Percentiles rank a stretch among this genome's conserved stretches.
phyloP scores from a whole-genome alignment of 2,113 vertebrate species.

The Brachyhypopomus occidentalis region DNA sequence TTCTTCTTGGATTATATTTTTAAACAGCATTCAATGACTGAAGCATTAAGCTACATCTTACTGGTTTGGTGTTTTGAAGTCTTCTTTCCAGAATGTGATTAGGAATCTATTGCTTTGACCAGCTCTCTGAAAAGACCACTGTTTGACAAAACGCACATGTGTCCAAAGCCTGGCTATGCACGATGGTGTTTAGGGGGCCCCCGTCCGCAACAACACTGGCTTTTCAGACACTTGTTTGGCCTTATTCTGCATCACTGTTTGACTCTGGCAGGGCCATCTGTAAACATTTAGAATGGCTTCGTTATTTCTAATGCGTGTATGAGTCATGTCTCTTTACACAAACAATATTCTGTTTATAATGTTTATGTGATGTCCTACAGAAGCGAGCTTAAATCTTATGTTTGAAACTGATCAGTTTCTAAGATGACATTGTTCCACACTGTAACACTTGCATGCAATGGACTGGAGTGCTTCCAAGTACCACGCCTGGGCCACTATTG shows the following conservation, averaged over 20 bases:
- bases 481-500: no score
- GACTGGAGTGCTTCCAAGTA: no score
- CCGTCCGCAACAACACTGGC: background rate
- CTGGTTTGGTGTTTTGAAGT: slow-evolving; percentile 22
- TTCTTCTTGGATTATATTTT: background rate
- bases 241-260: background rate
- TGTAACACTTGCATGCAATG: no score
- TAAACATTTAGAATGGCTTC: background rate
- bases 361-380: background rate
- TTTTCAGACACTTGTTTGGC: background rate
- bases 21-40: background rate
- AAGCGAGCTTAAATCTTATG: no score
- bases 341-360: background rate
- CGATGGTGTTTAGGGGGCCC: background rate
- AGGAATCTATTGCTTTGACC: background rate
- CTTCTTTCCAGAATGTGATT: slow-evolving; percentile 5
- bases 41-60: background rate
- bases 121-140: slow-evolving; percentile 18
- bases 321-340: no score
- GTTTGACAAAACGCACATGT: slow-evolving; percentile 3
- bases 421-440: background rate
- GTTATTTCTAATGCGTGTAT: background rate
- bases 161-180: no score
- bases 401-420: no score
- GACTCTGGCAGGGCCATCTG: background rate